These are phyloP conservation scores for Dendrocincla fuliginosa DNA, from an alignment of 2,797 vertebrate species.

Conservation along the genomic window DNA sequence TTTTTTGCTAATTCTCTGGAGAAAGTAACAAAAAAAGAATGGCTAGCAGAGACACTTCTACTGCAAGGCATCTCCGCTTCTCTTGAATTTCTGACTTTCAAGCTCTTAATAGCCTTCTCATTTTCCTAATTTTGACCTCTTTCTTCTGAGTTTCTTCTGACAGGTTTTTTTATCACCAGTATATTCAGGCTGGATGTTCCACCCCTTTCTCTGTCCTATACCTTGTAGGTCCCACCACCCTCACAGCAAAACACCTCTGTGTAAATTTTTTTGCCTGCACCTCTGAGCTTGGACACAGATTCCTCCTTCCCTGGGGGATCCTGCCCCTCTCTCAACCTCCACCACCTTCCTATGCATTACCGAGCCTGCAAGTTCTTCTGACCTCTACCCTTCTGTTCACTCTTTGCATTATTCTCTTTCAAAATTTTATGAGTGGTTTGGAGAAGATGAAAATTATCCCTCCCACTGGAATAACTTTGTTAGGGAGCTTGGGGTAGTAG, in stretches of 20 bases:
- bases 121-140: background rate
- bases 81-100: background rate
- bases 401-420: background rate
- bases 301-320: background rate
- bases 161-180: background rate
- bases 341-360: background rate
- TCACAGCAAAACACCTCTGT: accelerated
- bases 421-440: background rate
- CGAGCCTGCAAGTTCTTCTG: background rate
- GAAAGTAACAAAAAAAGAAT: background rate
- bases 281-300: background rate
- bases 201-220: background rate
- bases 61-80: background rate
- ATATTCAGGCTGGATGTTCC: background rate
- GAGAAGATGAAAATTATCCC: background rate
- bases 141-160: background rate
- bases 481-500: background rate
- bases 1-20: background rate
- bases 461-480: background rate
- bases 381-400: background rate
- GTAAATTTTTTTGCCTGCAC: background rate
- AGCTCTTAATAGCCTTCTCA: background rate
- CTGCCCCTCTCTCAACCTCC: background rate
- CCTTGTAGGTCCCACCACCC: background rate
- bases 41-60: background rate